Evolutionary conservation across 2,797 vertebrate genomes (phyloP).

Genomic region (Aeoliscus strigatus): DNA sequence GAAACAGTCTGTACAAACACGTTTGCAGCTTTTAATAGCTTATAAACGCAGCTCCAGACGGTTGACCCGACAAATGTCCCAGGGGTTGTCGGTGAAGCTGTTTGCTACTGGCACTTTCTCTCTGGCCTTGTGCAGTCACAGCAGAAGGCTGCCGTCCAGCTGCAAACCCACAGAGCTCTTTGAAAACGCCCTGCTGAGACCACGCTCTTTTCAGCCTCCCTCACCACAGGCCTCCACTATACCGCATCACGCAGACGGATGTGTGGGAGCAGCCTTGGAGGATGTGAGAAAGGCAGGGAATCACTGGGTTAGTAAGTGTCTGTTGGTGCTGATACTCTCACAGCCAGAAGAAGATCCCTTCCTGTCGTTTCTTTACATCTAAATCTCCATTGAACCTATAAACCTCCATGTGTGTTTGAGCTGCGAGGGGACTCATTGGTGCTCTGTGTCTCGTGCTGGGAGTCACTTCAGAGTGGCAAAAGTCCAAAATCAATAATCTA

Average conservation of each 20-base stretch:
- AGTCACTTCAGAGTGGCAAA: slow-evolving; percentile 1
- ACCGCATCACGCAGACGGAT: slow-evolving; percentile 41
- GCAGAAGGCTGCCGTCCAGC: slow-evolving; percentile 24
- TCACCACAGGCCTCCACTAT: slow-evolving; percentile 34
- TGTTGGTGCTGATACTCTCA: slow-evolving; percentile 4
- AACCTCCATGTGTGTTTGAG: slow-evolving; percentile 11
- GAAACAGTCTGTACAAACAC: too few species aligned
- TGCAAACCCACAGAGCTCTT: slow-evolving; percentile 37
- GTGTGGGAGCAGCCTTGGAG: slow-evolving; percentile 21
- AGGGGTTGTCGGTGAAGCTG: slow-evolving; percentile 1
- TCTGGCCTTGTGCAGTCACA: neutral
- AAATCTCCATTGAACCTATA: slow-evolving; percentile 12
- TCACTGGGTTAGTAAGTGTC: slow-evolving; percentile 1
- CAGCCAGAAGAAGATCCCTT: slow-evolving; percentile 2
- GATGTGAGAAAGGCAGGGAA: slow-evolving; percentile 23
- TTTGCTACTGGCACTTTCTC: neutral
- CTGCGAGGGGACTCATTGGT: slow-evolving; percentile 8
- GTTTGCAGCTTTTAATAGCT: too few species aligned
- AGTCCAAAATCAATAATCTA: slow-evolving; percentile 22
- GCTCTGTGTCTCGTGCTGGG: slow-evolving; percentile 1
- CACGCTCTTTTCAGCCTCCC: slow-evolving; percentile 38
- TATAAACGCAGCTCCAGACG: neutral
- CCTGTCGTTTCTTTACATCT: neutral
- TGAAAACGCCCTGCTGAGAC: slow-evolving; percentile 40
- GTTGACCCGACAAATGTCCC: neutral